Evolutionary conservation across 2,113 vertebrate genomes (phyloP), one percentile per base, ranked within the genome.

Genomic region (Garra rufa): DNA sequence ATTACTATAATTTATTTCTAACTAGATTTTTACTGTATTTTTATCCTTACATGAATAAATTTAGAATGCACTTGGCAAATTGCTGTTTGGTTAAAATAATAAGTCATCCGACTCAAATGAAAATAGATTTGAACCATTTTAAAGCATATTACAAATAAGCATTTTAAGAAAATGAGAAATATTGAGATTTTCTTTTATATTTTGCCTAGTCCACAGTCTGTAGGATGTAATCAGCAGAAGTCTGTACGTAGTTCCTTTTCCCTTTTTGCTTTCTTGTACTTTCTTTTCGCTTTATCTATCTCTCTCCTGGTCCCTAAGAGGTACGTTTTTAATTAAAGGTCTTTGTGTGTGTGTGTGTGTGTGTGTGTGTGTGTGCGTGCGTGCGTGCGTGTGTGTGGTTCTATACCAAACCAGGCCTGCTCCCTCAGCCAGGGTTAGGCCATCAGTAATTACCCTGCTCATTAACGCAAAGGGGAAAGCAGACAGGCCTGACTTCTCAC

Each of bases 291-390:
- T 83, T 78, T 76, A 82, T 63, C n/a, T 46, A 26, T 70, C 13
- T 55, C 52, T 38, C 65, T 76, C 79, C 75, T 84, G 85, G 50
- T 94, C 91, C 91, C 92, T 88, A 87, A 75, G 91, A 93, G 92
- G 90, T 89, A 91, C 34, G n/a, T 92, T 91, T 93, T 93, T 94
- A 94, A 94, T 94, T 93, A 94, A 93, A 92, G 89, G 88, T 90
- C 65, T 52, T 74, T 41, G 50, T 48, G 78, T 34, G 70, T 81
- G 84, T 26, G 52, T 79, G 83, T 26, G 30, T 73, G 81, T 52
- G 80, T 81, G 76, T 75, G 82, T 52, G 82, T 75, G 28, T 61
- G 57, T 79, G 75, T 41, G 70, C 57, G 70, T n/a, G n/a, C n/a
- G 50, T 48, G 78, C 26, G 70, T 81, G 84, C 21, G 52, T 79